A percentile compares a stretch with the other conserved stretches of the same genome.
phyloP scores from a whole-genome alignment of 2,888 invertebrate genomes.

The Lamellibrachia satsuma region DNA sequence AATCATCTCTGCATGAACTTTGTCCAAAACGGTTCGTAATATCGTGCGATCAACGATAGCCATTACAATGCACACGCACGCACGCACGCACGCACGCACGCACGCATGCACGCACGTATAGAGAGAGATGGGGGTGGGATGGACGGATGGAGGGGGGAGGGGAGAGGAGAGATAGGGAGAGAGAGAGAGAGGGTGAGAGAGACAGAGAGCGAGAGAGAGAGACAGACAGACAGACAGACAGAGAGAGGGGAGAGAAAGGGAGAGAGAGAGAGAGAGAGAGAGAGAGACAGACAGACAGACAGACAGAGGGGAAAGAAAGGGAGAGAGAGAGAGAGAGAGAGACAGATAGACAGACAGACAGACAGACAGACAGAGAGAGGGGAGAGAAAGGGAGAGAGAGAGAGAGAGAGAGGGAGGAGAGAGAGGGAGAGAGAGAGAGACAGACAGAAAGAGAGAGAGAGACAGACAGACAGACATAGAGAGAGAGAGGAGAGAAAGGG shows the following conservation, averaged over 20 bases:
- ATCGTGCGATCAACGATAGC: not conserved
- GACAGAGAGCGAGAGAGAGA: not conserved
- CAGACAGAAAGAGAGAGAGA: not conserved
- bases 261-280: too few species aligned
- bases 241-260: too few species aligned
- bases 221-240: too few species aligned
- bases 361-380: too few species aligned
- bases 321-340: too few species aligned
- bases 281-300: too few species aligned
- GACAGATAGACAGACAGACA: too few species aligned
- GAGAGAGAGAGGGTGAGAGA: not conserved
- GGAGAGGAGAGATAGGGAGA: not conserved
- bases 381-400: accelerated
- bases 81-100: too few species aligned
- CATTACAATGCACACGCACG: not conserved
- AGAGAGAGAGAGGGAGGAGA: not conserved
- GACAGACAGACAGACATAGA: too few species aligned
- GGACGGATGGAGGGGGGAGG: not conserved
- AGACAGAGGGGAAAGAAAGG: not conserved
- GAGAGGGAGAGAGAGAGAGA: not conserved
- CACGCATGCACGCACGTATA: not conserved
- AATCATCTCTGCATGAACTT: not conserved
- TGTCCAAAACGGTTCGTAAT: too few species aligned
- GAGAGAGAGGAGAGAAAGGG: too few species aligned
- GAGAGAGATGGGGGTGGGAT: not conserved